These are phyloP conservation scores for Tenebrio molitor DNA, from an alignment of 1,140 invertebrate species.

Conservation along the genomic window DNA sequence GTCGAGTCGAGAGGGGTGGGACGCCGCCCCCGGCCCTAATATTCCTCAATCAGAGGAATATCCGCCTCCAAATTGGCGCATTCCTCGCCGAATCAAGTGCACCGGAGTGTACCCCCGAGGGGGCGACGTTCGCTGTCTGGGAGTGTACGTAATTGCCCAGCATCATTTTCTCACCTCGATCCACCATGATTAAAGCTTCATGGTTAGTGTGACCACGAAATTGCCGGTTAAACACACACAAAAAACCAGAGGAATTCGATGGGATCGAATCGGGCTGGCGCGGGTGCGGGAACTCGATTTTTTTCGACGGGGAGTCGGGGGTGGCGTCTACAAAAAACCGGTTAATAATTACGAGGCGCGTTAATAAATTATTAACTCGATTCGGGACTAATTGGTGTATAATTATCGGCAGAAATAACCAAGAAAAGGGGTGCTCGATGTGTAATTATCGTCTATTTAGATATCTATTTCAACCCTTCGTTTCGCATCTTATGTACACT, in stretches of 20 bases:
- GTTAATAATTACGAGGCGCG: conserved; percentile 1
- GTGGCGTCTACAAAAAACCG: too few relatives aligned
- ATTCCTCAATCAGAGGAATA: conserved; percentile 26
- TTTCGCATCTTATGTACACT: conserved; percentile 29
- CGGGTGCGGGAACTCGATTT: too few relatives aligned
- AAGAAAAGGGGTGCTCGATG: conserved; percentile 22
- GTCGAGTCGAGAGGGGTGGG: not conserved
- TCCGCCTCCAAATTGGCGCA: not conserved
- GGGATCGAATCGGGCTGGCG: too few relatives aligned
- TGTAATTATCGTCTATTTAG: conserved; percentile 31
- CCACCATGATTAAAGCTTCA: conserved; percentile 29
- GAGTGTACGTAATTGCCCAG: conserved; percentile 30
- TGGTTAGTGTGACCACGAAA: conserved; percentile 17
- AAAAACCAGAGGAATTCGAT: too few relatives aligned
- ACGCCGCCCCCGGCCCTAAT: conserved; percentile 5
- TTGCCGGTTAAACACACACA: conserved; percentile 25
- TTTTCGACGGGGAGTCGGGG: too few relatives aligned
- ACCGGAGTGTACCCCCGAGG: not conserved
- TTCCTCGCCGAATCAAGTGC: not conserved
- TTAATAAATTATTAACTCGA: conserved; percentile 35
- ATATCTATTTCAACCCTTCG: conserved; percentile 37
- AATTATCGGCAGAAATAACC: conserved; percentile 34
- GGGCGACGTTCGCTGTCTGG: not conserved
- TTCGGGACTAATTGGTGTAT: conserved; percentile 26
- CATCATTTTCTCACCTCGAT: conserved; percentile 36